Conservation (phyloP, 2,888 invertebrate species). For the Calephelis perditalis region DNA sequence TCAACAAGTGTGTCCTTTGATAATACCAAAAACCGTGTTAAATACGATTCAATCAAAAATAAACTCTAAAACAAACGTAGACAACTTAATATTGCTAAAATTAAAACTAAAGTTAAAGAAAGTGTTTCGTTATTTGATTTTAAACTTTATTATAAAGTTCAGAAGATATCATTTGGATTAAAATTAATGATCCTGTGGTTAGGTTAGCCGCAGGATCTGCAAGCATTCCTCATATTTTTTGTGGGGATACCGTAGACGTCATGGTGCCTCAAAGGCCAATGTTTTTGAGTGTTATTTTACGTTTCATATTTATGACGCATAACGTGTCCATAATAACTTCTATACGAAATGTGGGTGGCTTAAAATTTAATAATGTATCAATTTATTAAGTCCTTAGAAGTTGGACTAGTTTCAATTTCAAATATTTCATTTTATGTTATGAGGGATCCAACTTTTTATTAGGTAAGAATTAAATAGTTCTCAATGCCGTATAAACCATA, state of each 20-base stretch:
- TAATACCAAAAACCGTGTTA: slow-evolving; percentile 54
- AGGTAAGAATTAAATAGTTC: too few relatives aligned
- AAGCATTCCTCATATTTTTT: slow-evolving; percentile 67
- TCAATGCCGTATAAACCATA: too few relatives aligned
- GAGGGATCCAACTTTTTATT: too few relatives aligned
- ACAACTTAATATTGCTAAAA: slow-evolving; percentile 49
- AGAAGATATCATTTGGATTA: slow-evolving; percentile 14
- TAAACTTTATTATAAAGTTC: slow-evolving; percentile 8
- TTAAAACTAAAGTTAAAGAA: slow-evolving; percentile 36
- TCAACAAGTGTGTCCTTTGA: slow-evolving; percentile 76
- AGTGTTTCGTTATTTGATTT: slow-evolving; percentile 7
- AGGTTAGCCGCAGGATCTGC: slow-evolving; percentile 57
- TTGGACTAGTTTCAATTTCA: too few relatives aligned
- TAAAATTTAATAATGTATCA: slow-evolving; percentile 65
- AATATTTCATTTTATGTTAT: too few relatives aligned
- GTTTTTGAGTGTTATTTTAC: slow-evolving; percentile 77
- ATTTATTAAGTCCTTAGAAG: slow-evolving; percentile 50
- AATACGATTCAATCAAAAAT: slow-evolving; percentile 44
- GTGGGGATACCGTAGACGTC: slow-evolving; percentile 64
- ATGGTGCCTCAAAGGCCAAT: slow-evolving; percentile 74
- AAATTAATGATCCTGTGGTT: slow-evolving; percentile 38
- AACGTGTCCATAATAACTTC: slow-evolving; percentile 69
- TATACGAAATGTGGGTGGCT: slow-evolving; percentile 75
- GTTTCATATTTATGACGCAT: slow-evolving; percentile 78
- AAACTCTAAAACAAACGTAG: slow-evolving; percentile 57